phyloP scores from a whole-genome alignment of 1,140 invertebrate species.

The Drosophila insularis region DNA sequence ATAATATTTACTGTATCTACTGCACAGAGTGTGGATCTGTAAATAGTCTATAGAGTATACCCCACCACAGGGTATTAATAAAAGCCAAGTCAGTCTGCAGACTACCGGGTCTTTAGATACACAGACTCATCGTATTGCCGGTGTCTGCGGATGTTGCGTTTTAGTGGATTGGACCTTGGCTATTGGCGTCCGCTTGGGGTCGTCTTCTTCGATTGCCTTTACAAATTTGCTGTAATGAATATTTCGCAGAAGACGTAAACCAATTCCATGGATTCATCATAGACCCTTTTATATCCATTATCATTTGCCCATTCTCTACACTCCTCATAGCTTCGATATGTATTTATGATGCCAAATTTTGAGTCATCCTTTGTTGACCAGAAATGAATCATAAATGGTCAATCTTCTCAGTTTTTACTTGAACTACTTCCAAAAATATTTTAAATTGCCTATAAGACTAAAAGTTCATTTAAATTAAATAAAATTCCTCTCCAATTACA shows the following conservation, averaged over 20 bases:
- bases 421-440: too few species aligned
- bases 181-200: slow-evolving; percentile 5
- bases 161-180: neutral
- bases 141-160: neutral
- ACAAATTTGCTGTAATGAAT: slow-evolving; percentile 75
- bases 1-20: too few species aligned
- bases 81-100: slow-evolving; percentile 9
- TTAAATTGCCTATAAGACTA: too few species aligned
- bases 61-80: neutral
- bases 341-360: slow-evolving; percentile 15
- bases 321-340: slow-evolving; percentile 26
- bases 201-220: slow-evolving; percentile 38
- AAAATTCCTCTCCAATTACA: too few species aligned
- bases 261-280: slow-evolving; percentile 42
- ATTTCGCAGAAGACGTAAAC: slow-evolving; percentile 74
- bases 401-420: too few species aligned
- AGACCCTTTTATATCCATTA: neutral
- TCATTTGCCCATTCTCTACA: neutral
- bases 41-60: too few species aligned
- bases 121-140: neutral
- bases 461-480: too few species aligned
- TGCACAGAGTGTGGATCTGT: too few species aligned
- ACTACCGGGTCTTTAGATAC: neutral
- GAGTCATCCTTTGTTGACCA: neutral
- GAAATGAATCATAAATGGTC: neutral